These are phyloP conservation scores for Hermetia illucens DNA, from an alignment of 1,140 invertebrate species.

Conservation along the genomic window DNA sequence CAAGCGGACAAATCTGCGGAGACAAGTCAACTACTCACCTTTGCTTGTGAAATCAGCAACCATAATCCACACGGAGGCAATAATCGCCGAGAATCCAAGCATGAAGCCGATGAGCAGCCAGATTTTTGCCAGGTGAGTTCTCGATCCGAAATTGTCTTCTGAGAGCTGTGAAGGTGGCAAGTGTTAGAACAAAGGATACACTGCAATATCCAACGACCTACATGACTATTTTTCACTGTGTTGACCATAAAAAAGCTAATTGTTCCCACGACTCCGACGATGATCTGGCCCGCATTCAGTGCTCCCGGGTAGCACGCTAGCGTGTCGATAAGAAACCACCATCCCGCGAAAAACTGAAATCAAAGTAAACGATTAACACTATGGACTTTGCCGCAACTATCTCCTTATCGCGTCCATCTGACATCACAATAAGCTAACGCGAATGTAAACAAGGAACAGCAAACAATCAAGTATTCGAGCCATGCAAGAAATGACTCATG, in stretches of 20 bases:
- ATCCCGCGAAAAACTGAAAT: conserved; percentile 83
- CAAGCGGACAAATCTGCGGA: too few species aligned
- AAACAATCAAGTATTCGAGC: not conserved
- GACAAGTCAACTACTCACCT: too few species aligned
- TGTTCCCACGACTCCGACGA: conserved; percentile 90
- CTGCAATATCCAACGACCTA: conserved; percentile 26
- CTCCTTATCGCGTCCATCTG: not conserved
- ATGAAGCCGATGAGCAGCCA: conserved; percentile 95
- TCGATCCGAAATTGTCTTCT: conserved; percentile 32
- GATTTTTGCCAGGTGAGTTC: conserved; percentile 74
- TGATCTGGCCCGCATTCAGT: conserved; percentile 65
- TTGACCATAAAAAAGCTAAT: conserved; percentile 95
- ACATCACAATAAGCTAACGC: conserved; percentile 1
- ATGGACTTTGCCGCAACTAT: not conserved
- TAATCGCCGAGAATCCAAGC: conserved; percentile 88
- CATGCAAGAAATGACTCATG: conserved; percentile 5
- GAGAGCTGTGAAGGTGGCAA: conserved; percentile 15
- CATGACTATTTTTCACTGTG: conserved; percentile 88
- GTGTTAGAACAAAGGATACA: conserved; percentile 11
- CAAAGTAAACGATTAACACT: conserved; percentile 11
- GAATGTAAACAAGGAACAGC: too few species aligned
- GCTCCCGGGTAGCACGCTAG: conserved; percentile 51
- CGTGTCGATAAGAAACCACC: conserved; percentile 97
- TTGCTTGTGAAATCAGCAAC: conserved; percentile 60
- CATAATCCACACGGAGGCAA: conserved; percentile 91